These are phyloP conservation scores for Megalonaias nervosa DNA, from an alignment of 1,140 invertebrate species.

Conservation along the genomic window DNA sequence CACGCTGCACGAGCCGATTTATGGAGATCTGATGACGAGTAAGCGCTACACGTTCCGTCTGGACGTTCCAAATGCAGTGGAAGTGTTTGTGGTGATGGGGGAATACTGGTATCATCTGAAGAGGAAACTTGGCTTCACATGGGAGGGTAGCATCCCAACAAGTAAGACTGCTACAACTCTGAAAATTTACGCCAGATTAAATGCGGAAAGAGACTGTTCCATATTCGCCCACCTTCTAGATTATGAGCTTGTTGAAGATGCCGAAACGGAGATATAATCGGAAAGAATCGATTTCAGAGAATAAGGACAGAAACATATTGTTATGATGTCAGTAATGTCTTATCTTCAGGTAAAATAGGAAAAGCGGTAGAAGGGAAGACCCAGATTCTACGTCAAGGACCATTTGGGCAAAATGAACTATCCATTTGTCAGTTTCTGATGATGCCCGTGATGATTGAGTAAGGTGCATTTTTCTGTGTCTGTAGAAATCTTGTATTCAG, in stretches of 20 bases:
- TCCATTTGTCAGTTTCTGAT: too few species aligned
- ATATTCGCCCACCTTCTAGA: slow-evolving; percentile 62
- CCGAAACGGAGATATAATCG: slow-evolving; percentile 58
- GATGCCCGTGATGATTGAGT: too few species aligned
- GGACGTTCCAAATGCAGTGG: slow-evolving; percentile 64
- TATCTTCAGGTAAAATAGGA: too few species aligned
- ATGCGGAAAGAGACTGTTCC: slow-evolving; percentile 52
- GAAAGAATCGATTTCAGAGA: too few species aligned
- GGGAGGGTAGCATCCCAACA: slow-evolving; percentile 64
- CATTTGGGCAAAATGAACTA: too few species aligned
- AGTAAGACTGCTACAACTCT: slow-evolving; percentile 44
- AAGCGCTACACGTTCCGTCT: slow-evolving; percentile 61
- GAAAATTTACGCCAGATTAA: slow-evolving; percentile 60
- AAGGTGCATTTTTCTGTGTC: too few species aligned
- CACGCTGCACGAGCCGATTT: slow-evolving; percentile 66
- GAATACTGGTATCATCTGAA: slow-evolving; percentile 65
- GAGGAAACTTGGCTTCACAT: slow-evolving; percentile 59
- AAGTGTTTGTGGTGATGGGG: slow-evolving; percentile 64
- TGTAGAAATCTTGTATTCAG: too few species aligned
- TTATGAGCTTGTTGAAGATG: slow-evolving; percentile 62
- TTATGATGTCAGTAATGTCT: too few species aligned
- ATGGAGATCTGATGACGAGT: slow-evolving; percentile 63
- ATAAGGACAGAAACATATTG: too few species aligned
- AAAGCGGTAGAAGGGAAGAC: too few species aligned
- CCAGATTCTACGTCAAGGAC: too few species aligned